Evolutionary conservation across 2,888 invertebrate species (phyloP), one percentile per base, ranked within the genome.

Genomic region (Tetropium fuscum): DNA sequence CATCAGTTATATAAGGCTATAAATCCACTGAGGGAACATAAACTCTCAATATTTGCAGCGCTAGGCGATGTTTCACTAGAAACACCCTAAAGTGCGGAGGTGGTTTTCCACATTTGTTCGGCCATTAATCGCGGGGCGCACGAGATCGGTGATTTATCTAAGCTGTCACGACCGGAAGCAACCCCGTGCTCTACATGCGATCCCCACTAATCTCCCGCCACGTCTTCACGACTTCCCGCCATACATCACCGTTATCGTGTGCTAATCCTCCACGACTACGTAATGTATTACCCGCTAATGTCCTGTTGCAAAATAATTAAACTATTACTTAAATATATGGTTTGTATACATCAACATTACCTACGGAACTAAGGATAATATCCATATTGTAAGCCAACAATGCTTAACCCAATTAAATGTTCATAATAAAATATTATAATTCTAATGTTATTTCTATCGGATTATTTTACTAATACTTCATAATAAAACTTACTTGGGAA

Each of bases 51-150:
- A 71, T 70, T 72, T 69, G 70, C 70, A 69, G 72, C 63, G 55
- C 66, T 63, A 66, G 65, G 63, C 70, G 70, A 71, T 70, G 69
- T 70, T 72, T 68, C 68, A 72, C 68, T 64, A 66, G 70, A 70
- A 68, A 72, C 66, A 69, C 66, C 70, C 71, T 68, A 77, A 76
- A 79, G 78, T 77, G 77, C 77, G 77, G 78, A 78, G 79, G 79
- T 78, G 79, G 78, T 79, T 80, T 79, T 80, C 78, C 79, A 78
- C 80, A 81, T 81, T 81, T 81, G 81, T 78, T 79, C 78, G 76
- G 67, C 78, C 80, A 81, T 81, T 81, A 80, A 81, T 81, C 80
- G 79, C 72, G 72, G 68, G 70, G 69, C 69, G 69, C 64, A 58
- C 71, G 68, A 68, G 72, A 70, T 71, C 71, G 79, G 79, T 81